These are phyloP conservation scores for Eupithecia insigniata DNA, from an alignment of 2,888 invertebrate genomes.

Conservation along the genomic window DNA sequence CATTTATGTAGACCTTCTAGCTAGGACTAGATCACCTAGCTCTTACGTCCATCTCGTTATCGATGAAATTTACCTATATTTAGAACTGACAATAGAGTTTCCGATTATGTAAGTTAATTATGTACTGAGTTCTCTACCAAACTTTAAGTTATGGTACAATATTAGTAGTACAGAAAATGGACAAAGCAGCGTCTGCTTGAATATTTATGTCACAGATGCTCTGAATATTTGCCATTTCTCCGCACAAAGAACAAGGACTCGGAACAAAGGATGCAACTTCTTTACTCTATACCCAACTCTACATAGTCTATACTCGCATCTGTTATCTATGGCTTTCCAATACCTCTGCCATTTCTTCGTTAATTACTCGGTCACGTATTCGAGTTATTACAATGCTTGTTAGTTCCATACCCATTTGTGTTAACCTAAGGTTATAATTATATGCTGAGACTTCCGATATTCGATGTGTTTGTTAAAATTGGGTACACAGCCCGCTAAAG, in stretches of 20 bases:
- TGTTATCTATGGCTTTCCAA: constrained; percentile 23
- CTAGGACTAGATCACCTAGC: too few relatives aligned
- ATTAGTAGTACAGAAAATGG: neutral
- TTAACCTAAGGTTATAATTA: constrained; percentile 3
- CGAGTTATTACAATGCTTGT: constrained; percentile 22
- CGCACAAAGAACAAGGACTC: constrained; percentile 25
- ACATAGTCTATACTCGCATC: constrained; percentile 21
- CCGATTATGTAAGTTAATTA: neutral
- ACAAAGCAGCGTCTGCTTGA: constrained; percentile 11
- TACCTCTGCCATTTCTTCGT: constrained; percentile 26
- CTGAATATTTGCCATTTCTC: constrained; percentile 33
- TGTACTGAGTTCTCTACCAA: neutral
- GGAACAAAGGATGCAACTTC: constrained; percentile 23
- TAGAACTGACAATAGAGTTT: neutral
- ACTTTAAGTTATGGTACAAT: neutral
- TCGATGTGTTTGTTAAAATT: neutral
- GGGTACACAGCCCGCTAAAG: neutral
- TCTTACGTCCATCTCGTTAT: too few relatives aligned
- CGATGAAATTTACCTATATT: too few relatives aligned
- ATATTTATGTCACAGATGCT: constrained; percentile 24
- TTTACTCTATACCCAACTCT: constrained; percentile 21
- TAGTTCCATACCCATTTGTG: constrained; percentile 11
- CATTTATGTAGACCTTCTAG: too few relatives aligned
- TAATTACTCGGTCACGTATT: constrained; percentile 33
- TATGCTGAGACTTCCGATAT: neutral